Conservation (phyloP, 2,797 vertebrate genomes). For the Trachurus trachurus region DNA sequence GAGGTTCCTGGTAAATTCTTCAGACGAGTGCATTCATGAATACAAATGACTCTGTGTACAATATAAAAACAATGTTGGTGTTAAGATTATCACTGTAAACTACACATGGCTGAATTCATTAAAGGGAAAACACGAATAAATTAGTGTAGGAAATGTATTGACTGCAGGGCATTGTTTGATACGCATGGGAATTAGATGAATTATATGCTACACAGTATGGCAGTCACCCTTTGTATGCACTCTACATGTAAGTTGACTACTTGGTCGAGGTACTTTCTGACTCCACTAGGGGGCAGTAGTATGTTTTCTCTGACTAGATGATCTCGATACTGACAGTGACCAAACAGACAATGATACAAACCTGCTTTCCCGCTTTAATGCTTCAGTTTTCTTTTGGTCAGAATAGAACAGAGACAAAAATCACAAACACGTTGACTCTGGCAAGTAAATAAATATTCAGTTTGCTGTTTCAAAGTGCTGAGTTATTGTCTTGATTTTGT, state of each 20-base stretch:
- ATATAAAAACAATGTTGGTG: neutral
- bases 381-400: conserved; percentile 30
- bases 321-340: conserved; percentile 21
- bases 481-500: conserved; percentile 27
- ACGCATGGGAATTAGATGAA: neutral
- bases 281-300: conserved; percentile 75
- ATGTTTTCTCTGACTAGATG: conserved; percentile 36
- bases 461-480: conserved; percentile 22
- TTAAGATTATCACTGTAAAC: neutral
- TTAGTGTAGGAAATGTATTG: neutral
- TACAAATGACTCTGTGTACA: neutral
- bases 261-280: neutral
- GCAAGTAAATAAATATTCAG: conserved; percentile 42
- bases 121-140: conserved; percentile 10
- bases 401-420: conserved; percentile 33
- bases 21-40: neutral
- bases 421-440: conserved; percentile 18
- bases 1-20: neutral
- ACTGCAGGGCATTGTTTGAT: neutral
- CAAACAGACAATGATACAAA: conserved; percentile 35
- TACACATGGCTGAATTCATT: neutral
- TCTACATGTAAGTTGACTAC: neutral
- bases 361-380: conserved; percentile 5
- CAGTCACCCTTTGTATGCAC: neutral
- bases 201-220: neutral